Conservation (phyloP, 2,113 vertebrate genomes). For the Amphilophus citrinellus region DNA sequence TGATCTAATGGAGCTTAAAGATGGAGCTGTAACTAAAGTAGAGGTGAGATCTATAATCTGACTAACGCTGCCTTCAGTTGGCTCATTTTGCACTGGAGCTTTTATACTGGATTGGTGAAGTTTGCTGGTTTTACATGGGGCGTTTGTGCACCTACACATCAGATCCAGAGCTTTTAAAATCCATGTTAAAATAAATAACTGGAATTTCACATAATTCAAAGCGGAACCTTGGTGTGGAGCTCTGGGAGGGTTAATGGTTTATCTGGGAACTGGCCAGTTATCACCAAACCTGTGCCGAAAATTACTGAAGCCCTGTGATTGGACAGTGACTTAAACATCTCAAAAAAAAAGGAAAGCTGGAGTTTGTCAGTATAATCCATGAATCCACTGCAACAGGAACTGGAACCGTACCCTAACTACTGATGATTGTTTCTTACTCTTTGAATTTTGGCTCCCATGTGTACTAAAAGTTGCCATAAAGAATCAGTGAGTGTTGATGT, state of each 20-base stretch:
- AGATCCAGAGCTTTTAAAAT: not conserved
- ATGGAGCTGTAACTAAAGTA: not conserved
- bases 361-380: not conserved
- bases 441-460: not conserved
- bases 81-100: constrained; percentile 63
- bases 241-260: not conserved
- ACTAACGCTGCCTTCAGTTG: constrained; percentile 13
- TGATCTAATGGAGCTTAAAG: not conserved
- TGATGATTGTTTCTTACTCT: constrained; percentile 39
- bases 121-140: not conserved
- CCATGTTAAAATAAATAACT: not conserved
- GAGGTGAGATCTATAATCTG: not conserved
- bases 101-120: constrained; percentile 9
- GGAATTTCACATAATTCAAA: constrained; percentile 1
- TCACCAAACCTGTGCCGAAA: not conserved
- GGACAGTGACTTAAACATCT: not conserved
- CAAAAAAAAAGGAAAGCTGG: constrained; percentile 20
- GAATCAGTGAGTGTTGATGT: constrained; percentile 16
- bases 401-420: constrained; percentile 49
- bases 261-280: not conserved
- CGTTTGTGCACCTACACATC: not conserved
- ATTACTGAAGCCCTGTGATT: not conserved
- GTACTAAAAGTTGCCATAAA: constrained; percentile 16
- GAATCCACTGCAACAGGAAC: not conserved
- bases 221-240: not conserved